Evolutionary conservation across 1,140 invertebrate genomes (phyloP).

Genomic region (Dendroctonus valens): DNA sequence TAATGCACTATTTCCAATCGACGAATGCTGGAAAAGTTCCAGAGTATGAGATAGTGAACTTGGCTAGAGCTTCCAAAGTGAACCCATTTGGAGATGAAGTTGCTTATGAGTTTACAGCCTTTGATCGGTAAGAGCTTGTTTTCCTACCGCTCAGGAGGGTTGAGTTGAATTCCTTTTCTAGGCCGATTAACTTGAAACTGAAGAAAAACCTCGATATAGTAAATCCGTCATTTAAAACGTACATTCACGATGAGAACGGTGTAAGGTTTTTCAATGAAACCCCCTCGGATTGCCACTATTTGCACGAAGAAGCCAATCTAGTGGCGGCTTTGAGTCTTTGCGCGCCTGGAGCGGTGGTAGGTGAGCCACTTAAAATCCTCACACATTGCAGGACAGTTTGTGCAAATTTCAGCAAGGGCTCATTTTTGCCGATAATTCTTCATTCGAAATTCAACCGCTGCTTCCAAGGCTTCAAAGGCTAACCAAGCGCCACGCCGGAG

Average conservation of each 20-base stretch:
- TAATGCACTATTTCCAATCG: slow-evolving; percentile 45
- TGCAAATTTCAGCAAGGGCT: slow-evolving; percentile 56
- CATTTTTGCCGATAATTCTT: slow-evolving; percentile 62
- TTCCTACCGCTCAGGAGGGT: neutral
- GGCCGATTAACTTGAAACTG: slow-evolving; percentile 51
- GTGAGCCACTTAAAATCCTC: slow-evolving; percentile 30
- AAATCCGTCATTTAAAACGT: slow-evolving; percentile 52
- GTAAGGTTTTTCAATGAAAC: slow-evolving; percentile 40
- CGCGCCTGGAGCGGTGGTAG: slow-evolving; percentile 51
- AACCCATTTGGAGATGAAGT: slow-evolving; percentile 31
- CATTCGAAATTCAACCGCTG: slow-evolving; percentile 65
- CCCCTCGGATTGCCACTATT: slow-evolving; percentile 53
- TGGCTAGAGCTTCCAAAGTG: slow-evolving; percentile 25
- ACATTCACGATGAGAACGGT: slow-evolving; percentile 47
- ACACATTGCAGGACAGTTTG: neutral
- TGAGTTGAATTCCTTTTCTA: slow-evolving; percentile 31
- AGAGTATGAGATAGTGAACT: slow-evolving; percentile 45
- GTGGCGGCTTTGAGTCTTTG: slow-evolving; percentile 58
- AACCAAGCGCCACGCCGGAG: slow-evolving; percentile 41
- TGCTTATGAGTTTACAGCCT: slow-evolving; percentile 42
- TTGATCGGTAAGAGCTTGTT: slow-evolving; percentile 39
- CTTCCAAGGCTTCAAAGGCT: slow-evolving; percentile 43
- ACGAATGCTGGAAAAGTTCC: slow-evolving; percentile 32
- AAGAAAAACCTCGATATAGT: slow-evolving; percentile 54
- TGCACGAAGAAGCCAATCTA: slow-evolving; percentile 50